Evolutionary conservation across 2,797 vertebrate genomes (phyloP), one percentile per base, ranked within the genome.

Genomic region (Antrozous pallidus): DNA sequence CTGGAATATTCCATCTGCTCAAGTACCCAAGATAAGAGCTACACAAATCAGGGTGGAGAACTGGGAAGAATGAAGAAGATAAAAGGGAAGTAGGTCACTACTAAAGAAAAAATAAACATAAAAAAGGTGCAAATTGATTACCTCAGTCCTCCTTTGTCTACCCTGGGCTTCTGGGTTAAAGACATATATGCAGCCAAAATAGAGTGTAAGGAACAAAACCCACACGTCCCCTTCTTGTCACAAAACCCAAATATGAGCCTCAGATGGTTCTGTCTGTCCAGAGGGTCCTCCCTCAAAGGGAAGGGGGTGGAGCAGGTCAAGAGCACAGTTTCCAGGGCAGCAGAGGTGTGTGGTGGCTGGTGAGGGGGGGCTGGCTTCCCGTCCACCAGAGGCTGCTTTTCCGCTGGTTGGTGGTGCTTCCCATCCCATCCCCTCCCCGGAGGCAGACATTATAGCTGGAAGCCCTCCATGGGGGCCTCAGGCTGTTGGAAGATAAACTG

Each of bases 391-490:
- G 78, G 85, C 82, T 92, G 94, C 95, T 96, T 83, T 93, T 94
- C 92, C 40, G 83, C 96, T 93, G 97, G 95, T 95, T 89, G 94
- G 95, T 97, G 97, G 95, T 98, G 96, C 96, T 96, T 96, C 91
- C 95, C 96, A 79, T 93, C 69, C 94, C 96, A 56, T 96, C 96
- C 96, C 96, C 96, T 96, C 92, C 95, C 94, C 94, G 91, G 95
- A 96, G 93, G 69, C 92, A 94, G 79, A n/a, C 86, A 95, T 99
- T 99, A 99, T 98, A 99, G 98, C 98, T 99, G 99, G 98, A 99
- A 99, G 97, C 99, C 99, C 98, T 99, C 99, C 99, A 99, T 99
- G 82, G 99, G 99, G 40, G 99, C 99, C 98, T 99, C 99, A 31
- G 99, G 96, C 95, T 99, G 99, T 88, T 99, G 99, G 98, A 99